A percentile compares a stretch with the other conserved stretches of the same genome.
Evolutionary conservation across 2,888 invertebrate species (phyloP).

Genomic region (Cataglyphis cursor): DNA sequence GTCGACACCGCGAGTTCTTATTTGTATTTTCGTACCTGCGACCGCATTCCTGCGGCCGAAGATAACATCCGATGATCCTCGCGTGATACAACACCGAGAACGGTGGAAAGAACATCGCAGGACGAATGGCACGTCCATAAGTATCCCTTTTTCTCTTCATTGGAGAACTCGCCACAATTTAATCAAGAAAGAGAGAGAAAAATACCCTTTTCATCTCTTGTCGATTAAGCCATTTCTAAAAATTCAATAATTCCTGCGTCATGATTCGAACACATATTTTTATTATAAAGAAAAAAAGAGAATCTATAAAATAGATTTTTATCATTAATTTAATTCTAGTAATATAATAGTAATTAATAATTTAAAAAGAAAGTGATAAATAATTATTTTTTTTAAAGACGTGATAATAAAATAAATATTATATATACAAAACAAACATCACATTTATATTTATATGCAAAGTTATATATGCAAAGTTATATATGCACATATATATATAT

Average conservation of each 20-base stretch:
- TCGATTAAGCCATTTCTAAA: not conserved
- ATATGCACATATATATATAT: no score
- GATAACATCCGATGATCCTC: slow-evolving; percentile 72
- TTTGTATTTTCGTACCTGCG: slow-evolving; percentile 81
- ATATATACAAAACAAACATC: not conserved
- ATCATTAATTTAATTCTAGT: not conserved
- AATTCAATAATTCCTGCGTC: not conserved
- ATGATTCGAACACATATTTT: not conserved
- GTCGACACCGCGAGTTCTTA: slow-evolving; percentile 79
- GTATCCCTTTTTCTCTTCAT: slow-evolving; percentile 36
- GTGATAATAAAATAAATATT: not conserved
- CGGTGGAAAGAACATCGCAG: slow-evolving; percentile 59
- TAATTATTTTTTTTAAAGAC: not conserved
- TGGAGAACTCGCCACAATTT: slow-evolving; percentile 4
- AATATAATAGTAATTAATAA: not conserved
- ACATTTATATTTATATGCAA: not conserved
- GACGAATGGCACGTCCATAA: slow-evolving; percentile 40
- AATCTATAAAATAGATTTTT: not conserved
- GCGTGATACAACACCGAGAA: slow-evolving; percentile 56
- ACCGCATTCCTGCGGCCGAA: slow-evolving; percentile 78
- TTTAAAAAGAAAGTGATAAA: not conserved
- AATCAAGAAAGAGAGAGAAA: not conserved
- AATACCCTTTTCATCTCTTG: no score
- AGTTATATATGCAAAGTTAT: not conserved
- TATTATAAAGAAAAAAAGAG: not conserved